Base-by-base conservation (phyloP, 2,888 invertebrate species). In the Netelia melanura region DNA sequence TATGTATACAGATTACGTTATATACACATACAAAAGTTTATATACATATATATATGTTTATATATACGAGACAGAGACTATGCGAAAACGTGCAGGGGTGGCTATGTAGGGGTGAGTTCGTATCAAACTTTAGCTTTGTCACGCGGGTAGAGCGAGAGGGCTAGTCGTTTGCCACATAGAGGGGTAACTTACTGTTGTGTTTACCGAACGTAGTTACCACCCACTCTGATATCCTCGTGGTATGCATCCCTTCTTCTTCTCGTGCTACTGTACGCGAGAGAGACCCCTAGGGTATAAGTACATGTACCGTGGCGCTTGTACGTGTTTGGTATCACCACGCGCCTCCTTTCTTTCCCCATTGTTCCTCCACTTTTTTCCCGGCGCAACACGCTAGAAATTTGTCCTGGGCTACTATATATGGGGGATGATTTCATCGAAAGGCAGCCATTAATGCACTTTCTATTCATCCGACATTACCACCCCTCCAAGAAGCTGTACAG, bases 161-260 rank as follows among this genome's bases (percentile, higher is more conserved):
- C 75, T 89, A 90, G 90, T 92, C 91, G 89, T 92, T 92, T 91
- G 91, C 90, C 90, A 89, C 90, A 78, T 89, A 85, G 77, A 65
- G 89, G 89, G 90, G 89, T 91, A 92, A 92, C 92, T 92, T 92
- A 92, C 90, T 88, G 92, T 89, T 91, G 92, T 92, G 92, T 92
- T 93, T 92, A 90, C 93, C 89, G 91, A 92, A 92, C 89, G 92
- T 89, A 90, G 92, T 92, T 92, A 91, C 91, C 88, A 78, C 74
- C 86, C 67, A 78, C 81, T 58, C 78, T 64, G 70, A 78, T 85
- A 75, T 78, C 78, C 43, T 64, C 56, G 74, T 61, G 74, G 78
- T 78, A 72, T 74, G 70, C 84, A 74, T 71, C 61, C 54, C 67
- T 70, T 80, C 64, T 62, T 17, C 21, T 38, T 17, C 62, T 17